Percentiles rank a stretch among this genome's conserved stretches.
Conservation (phyloP, 2,888 invertebrate species). For the Drosophila neotestacea region DNA sequence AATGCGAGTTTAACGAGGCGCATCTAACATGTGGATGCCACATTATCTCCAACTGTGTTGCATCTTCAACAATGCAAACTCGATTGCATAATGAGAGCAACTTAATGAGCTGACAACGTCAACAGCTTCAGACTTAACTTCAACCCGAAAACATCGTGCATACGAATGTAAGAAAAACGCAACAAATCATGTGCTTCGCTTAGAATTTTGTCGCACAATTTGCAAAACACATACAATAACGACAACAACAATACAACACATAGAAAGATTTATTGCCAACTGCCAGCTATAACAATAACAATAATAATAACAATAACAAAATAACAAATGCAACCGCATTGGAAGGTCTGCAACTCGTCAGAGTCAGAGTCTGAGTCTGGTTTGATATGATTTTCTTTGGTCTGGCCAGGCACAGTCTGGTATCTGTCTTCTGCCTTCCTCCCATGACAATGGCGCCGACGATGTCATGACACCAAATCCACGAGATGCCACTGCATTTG, state of each 20-base stretch:
- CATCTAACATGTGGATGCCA: conserved; percentile 4
- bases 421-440: conserved; percentile 20
- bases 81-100: conserved; percentile 68
- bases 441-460: conserved; percentile 39
- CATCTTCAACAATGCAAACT: conserved; percentile 63
- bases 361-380: conserved; percentile 8
- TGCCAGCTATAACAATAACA: conserved; percentile 46
- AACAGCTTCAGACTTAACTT: conserved; percentile 1
- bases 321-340: conserved; percentile 33
- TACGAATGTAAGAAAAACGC: conserved; percentile 23
- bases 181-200: conserved; percentile 71
- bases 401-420: not conserved
- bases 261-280: conserved; percentile 20
- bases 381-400: conserved; percentile 7
- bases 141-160: conserved; percentile 50
- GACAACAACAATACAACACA: conserved; percentile 24
- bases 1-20: conserved; percentile 17
- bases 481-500: conserved; percentile 4
- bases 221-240: conserved; percentile 34
- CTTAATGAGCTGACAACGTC: conserved; percentile 72
- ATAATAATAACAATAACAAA: conserved; percentile 51
- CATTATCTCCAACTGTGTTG: conserved; percentile 28
- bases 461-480: conserved; percentile 9
- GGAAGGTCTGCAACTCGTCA: conserved; percentile 33
- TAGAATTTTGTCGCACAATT: conserved; percentile 76